phyloP scores from a whole-genome alignment of 2,113 vertebrate species.

The Pavo muticus region DNA sequence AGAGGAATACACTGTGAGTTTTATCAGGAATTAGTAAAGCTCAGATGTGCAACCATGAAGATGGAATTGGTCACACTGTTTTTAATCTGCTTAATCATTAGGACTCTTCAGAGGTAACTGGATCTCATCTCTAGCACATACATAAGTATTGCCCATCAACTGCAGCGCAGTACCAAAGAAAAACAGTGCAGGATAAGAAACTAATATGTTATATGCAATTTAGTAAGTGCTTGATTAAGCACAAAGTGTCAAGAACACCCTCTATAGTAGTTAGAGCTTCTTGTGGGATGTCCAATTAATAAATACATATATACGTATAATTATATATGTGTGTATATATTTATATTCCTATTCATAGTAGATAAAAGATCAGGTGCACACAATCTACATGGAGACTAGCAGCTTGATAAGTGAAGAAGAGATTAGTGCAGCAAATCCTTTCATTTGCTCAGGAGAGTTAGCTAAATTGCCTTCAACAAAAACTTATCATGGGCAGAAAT shows the following conservation, averaged over 20 bases:
- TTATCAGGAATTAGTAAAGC: neutral
- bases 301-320: neutral
- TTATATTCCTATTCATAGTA: neutral
- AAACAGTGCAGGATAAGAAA: neutral
- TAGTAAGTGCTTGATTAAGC: neutral
- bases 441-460: neutral
- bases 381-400: neutral
- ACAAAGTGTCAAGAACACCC: neutral
- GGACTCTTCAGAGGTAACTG: neutral
- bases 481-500: neutral
- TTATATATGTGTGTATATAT: neutral
- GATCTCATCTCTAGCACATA: neutral
- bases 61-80: neutral
- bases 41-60: neutral
- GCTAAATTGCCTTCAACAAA: constrained; percentile 27
- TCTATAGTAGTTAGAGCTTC: neutral
- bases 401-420: constrained; percentile 2
- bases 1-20: neutral
- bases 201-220: neutral
- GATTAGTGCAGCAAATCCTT: neutral
- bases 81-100: neutral
- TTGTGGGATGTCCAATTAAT: neutral
- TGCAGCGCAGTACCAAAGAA: neutral
- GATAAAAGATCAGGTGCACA: neutral
- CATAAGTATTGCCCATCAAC: neutral